These are phyloP conservation scores for Suillia variegata DNA, from an alignment of 2,888 invertebrate genomes.

Conservation along the genomic window DNA sequence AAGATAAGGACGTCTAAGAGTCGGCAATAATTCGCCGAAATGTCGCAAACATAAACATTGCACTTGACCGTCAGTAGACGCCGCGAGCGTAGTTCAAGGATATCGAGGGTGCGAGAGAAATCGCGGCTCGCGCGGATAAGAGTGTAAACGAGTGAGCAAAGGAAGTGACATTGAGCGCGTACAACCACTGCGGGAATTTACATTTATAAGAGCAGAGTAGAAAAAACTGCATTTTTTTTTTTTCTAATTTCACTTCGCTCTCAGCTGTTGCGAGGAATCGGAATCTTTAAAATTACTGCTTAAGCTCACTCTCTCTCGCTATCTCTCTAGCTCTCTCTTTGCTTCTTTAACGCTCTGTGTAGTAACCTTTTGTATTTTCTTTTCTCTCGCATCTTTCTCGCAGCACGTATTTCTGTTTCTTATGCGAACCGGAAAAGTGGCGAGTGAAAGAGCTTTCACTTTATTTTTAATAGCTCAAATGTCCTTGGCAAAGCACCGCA, in stretches of 20 bases:
- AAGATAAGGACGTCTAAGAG: conserved; percentile 17
- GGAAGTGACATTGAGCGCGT: too few relatives aligned
- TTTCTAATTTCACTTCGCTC: too few relatives aligned
- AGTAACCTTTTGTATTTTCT: not conserved
- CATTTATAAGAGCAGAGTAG: too few relatives aligned
- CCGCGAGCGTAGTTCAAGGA: conserved; percentile 6
- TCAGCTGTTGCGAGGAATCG: too few relatives aligned
- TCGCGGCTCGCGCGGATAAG: not conserved
- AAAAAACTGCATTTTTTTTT: too few relatives aligned
- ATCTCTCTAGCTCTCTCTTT: not conserved
- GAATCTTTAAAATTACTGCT: too few relatives aligned
- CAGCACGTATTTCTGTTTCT: conserved; percentile 9
- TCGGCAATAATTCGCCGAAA: conserved; percentile 10
- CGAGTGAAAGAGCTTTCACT: conserved; percentile 40
- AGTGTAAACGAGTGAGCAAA: not conserved
- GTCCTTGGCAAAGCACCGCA: conserved; percentile 58
- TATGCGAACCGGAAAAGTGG: conserved; percentile 14
- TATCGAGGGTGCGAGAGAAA: conserved; percentile 1
- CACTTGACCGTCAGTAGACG: conserved; percentile 5
- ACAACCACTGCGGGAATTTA: too few relatives aligned
- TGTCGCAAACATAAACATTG: conserved; percentile 11
- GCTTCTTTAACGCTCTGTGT: too few relatives aligned
- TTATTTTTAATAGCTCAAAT: conserved; percentile 57
- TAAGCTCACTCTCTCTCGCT: conserved; percentile 4
- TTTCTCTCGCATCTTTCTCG: conserved; percentile 25